Evolutionary conservation across 1,140 invertebrate genomes (phyloP).

Genomic region (Saccostrea glomerata): DNA sequence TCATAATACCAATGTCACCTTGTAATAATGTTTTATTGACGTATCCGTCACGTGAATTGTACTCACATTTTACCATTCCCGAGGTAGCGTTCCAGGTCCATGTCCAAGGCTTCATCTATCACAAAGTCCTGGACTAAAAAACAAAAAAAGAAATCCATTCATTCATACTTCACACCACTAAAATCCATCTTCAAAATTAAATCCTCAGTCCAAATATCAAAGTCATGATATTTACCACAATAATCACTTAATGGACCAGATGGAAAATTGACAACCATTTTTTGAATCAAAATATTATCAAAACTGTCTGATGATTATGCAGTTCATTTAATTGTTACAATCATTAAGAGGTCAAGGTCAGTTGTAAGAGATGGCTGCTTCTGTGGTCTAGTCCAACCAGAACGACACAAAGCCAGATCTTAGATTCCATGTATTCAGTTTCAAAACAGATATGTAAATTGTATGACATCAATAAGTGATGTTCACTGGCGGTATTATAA

Average conservation of each 20-base stretch:
- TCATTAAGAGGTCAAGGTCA: conserved; percentile 1
- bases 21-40: background rate
- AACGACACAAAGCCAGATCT: background rate
- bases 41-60: background rate
- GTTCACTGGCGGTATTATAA: background rate
- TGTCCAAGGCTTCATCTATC: conserved; percentile 30
- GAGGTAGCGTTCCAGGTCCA: conserved; percentile 28
- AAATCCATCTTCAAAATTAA: background rate
- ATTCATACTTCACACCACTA: background rate
- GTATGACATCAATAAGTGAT: conserved; percentile 24
- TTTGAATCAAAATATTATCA: background rate
- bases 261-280: conserved; percentile 28
- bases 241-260: background rate
- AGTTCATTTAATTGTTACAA: background rate
- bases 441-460: conserved; percentile 26
- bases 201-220: background rate
- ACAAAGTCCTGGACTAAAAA: conserved; percentile 28
- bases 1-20: background rate
- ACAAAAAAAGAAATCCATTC: background rate
- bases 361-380: background rate
- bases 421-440: background rate
- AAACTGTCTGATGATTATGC: background rate
- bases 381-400: background rate
- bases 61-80: conserved; percentile 30
- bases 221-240: conserved; percentile 12